phyloP scores from a whole-genome alignment of 64 coral and sea anemone species.

The Actinia tenebrosa region DNA sequence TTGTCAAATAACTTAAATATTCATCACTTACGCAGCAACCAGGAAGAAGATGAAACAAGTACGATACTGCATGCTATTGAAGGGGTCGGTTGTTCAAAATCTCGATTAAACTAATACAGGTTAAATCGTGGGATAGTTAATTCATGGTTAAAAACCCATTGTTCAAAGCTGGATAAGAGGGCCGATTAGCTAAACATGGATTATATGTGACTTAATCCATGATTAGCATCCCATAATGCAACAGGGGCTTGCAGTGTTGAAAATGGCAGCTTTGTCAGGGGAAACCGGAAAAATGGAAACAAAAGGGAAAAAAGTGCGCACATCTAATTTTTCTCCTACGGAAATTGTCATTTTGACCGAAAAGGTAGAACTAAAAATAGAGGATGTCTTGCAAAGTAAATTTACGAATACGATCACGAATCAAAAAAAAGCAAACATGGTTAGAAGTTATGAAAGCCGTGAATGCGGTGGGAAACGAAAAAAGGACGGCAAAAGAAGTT shows the following conservation, averaged over 20 bases:
- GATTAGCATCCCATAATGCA: constrained; percentile 28
- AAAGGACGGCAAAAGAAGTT: neutral
- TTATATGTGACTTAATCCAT: neutral
- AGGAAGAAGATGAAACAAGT: too few relatives aligned
- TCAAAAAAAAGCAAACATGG: constrained; percentile 20
- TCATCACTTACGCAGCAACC: too few relatives aligned
- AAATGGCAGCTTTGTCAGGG: neutral
- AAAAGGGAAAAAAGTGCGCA: constrained; percentile 3
- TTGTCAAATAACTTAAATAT: too few relatives aligned
- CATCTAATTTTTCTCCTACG: constrained; percentile 21
- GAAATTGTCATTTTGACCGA: constrained; percentile 14
- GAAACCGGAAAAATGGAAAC: constrained; percentile 10
- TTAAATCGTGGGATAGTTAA: constrained; percentile 26
- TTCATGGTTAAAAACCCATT: constrained; percentile 27
- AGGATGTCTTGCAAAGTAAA: constrained; percentile 14
- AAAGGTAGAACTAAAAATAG: constrained; percentile 6
- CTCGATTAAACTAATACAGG: constrained; percentile 23
- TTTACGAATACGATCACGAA: constrained; percentile 24
- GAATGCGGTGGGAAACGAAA: constrained; percentile 19
- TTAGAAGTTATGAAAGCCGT: constrained; percentile 2
- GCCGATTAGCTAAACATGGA: constrained; percentile 17
- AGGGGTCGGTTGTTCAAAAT: constrained; percentile 35
- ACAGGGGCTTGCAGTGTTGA: neutral
- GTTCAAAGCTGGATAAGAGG: constrained; percentile 28
- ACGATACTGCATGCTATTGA: too few relatives aligned